phyloP scores from a whole-genome alignment of 2,797 vertebrate species.

The Stomatorhinus walkeri region DNA sequence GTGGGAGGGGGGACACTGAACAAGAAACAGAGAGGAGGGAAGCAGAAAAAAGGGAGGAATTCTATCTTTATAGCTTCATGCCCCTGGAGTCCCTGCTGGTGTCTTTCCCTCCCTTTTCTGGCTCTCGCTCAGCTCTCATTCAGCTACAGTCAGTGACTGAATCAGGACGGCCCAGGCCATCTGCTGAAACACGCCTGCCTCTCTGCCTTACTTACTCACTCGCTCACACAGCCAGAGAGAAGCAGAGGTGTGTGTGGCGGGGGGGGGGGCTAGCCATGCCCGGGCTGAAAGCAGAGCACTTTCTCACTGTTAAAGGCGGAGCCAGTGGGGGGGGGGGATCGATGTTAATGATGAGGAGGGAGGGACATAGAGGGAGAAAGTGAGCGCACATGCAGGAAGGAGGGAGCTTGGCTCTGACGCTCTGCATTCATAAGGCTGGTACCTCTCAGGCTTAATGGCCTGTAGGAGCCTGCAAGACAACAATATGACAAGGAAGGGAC shows the following conservation, averaged over 20 bases:
- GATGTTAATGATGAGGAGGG: conserved; percentile 24
- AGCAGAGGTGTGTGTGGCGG: conserved; percentile 26
- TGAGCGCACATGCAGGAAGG: not conserved
- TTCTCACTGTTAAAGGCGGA: conserved; percentile 39
- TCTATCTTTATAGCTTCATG: conserved; percentile 33
- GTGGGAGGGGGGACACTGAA: conserved; percentile 29
- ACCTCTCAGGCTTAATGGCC: conserved; percentile 36
- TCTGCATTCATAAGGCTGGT: conserved; percentile 33
- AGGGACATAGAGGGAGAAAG: not conserved
- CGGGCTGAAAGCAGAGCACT: conserved; percentile 42
- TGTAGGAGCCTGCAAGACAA: conserved; percentile 24
- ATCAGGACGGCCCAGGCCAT: conserved; percentile 51
- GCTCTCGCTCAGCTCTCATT: conserved; percentile 34
- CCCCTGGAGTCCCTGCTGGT: conserved; percentile 22
- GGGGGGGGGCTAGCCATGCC: conserved; percentile 36
- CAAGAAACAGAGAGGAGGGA: conserved; percentile 26
- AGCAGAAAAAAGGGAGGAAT: conserved; percentile 34
- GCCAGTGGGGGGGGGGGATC: conserved; percentile 25
- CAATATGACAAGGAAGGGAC: conserved; percentile 13
- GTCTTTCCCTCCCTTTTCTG: conserved; percentile 13
- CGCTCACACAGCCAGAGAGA: conserved; percentile 25
- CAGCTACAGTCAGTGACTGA: conserved; percentile 40
- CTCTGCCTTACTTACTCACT: conserved; percentile 39
- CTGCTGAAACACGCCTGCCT: conserved; percentile 55
- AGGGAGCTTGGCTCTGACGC: conserved; percentile 23